Evolutionary conservation across 2,888 invertebrate genomes (phyloP), one percentile per base, ranked within the genome.

Genomic region (Ochropleura plecta): DNA sequence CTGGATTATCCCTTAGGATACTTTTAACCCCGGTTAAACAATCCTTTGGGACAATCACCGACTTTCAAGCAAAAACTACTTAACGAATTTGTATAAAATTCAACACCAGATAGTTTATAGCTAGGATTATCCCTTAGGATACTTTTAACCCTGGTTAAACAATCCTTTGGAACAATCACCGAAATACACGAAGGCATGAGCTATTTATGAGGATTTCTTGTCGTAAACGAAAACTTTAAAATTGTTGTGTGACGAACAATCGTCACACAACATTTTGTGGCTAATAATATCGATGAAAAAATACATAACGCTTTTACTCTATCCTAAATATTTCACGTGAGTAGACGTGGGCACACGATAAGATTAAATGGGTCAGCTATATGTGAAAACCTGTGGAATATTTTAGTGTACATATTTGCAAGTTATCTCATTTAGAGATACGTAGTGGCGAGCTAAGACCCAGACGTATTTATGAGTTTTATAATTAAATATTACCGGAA

Each of bases 291-390:
- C 48, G 55, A 62, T 73, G 68, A 69, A 18, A 82, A 40, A 68
- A 82, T 53, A 65, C 55, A 12, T 16, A 14, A 40, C 12, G 62
- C 20, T 76, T 70, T 55, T 63, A 63, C 59, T 42, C 48, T 48
- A 69, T 62, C 18, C 48, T n/a, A 73, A 72, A 78, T 53, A 67
- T 72, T 46, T 70, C 49, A 70, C 79, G 68, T 73, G 73, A 73
- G 42, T 2, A 40, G 30, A 75, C 53, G 48, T 76, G 51, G 16
- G 16, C 53, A 57, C 10, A 16, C 62, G 65, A 73, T 79, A 62
- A 76, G 57, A 71, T 66, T 59, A 53, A 65, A 72, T 80, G 67
- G 76, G 81, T 83, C 80, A 80, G 12, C 49, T 55, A 48, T 30
- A 46, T 51, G 20, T 7, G 51, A 67, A 63, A 53, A 70, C 40